Evolutionary conservation across 2,113 vertebrate genomes (phyloP).

Genomic region (Eolophus roseicapilla): DNA sequence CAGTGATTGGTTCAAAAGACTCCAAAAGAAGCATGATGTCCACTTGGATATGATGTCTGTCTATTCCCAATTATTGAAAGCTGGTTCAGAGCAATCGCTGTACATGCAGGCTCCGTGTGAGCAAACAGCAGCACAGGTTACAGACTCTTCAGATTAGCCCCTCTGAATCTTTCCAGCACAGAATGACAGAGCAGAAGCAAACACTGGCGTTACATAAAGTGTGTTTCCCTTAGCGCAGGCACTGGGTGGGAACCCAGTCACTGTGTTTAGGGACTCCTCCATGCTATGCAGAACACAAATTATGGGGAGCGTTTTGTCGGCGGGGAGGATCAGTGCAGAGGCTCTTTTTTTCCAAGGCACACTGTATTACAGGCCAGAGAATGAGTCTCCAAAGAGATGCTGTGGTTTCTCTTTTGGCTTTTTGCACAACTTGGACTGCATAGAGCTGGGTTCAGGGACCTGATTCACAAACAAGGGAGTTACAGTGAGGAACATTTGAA

Average conservation of each 20-base stretch:
- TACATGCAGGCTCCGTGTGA: not conserved
- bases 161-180: not conserved
- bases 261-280: not conserved
- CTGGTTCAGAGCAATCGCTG: not conserved
- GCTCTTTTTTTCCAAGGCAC: not conserved
- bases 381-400: not conserved
- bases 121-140: not conserved
- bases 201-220: fast-evolving
- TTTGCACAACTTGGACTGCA: not conserved
- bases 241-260: not conserved
- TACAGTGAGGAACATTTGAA: not conserved
- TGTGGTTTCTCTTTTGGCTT: not conserved
- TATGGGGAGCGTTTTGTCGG: not conserved
- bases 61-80: not conserved
- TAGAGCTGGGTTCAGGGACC: not conserved
- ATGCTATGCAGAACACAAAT: not conserved
- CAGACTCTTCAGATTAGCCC: not conserved
- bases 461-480: not conserved
- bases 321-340: not conserved
- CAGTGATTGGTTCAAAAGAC: not conserved
- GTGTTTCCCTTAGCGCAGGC: not conserved
- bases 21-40: not conserved
- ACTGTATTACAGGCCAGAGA: not conserved
- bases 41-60: not conserved
- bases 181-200: not conserved